Base-by-base conservation (phyloP, 2,888 invertebrate genomes). In the Callyntrura sp. region DNA sequence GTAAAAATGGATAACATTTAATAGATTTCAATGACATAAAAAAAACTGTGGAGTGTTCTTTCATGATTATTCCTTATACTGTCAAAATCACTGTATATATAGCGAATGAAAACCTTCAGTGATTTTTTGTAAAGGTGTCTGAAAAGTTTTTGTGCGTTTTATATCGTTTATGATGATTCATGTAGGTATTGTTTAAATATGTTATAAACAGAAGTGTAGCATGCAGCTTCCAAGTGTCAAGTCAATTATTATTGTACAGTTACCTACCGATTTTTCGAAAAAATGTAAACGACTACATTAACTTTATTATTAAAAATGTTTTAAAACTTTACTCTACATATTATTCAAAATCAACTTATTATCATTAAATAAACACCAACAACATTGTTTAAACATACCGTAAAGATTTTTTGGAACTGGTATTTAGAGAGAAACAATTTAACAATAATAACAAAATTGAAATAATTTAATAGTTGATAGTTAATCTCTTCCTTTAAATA, bases 151-250 rank as follows among this genome's bases (percentile, higher is more conserved):
- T 23, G 76, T 55, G 51, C 28, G 11, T 76, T 76, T 76, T 76
- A 4, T 73, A 73, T 25, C 73, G 23, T 51, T 20, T 70, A 43
- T 70, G 43, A 70, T 70, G 51, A 78, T 55, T 55, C 51, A 73
- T 73, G 48, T 73, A 73, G 23, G 45, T 48, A 43, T 43, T 45
- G 35, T 45, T 45, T 28, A 43, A 79, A 57, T 20, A 57, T 57
- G 55, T 62, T n/a, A n/a, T n/a, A 73, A 68, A 25, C 8, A 28
- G 6, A 4, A 28, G 11, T 68, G 14, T 78, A 55, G 55, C 76
- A 23, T n/a, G 79, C 79, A 79, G 79, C 79, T 79, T 79, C 79
- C 79, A 79, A 35, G 60, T 79, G 57, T 79, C 79, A 79, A 79
- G 79, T 79, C 57, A 79, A 79, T 35, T 23, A 23, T 35, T 23